A percentile compares a stretch with the other conserved stretches of the same genome.
phyloP scores from a whole-genome alignment of 2,113 vertebrate genomes.

The human region DNA sequence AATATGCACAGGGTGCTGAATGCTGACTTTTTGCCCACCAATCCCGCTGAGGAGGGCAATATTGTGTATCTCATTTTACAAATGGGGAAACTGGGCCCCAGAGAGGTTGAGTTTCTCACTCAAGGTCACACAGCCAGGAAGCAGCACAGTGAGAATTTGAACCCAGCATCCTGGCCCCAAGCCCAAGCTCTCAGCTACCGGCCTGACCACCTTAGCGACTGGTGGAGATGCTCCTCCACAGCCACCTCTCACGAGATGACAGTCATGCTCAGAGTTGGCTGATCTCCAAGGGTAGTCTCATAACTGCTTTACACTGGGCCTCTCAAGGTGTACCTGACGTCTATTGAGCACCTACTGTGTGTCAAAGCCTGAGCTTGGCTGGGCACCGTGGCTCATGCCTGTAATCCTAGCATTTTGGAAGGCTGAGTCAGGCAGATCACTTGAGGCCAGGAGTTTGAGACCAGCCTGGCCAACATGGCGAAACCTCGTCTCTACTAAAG shows the following conservation, averaged over 20 bases:
- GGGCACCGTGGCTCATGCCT: too few relatives aligned
- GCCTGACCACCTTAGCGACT: not conserved
- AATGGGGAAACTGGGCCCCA: not conserved
- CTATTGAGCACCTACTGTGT: not conserved
- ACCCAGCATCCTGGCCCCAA: not conserved
- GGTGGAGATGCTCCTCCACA: not conserved
- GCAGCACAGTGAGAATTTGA: not conserved
- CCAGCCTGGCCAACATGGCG: too few relatives aligned
- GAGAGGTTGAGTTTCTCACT: not conserved
- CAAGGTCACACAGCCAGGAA: not conserved
- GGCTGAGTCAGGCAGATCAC: too few relatives aligned
- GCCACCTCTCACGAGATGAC: not conserved
- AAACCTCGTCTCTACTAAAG: too few relatives aligned
- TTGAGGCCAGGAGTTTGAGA: too few relatives aligned
- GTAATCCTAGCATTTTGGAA: too few relatives aligned
- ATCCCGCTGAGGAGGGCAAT: not conserved
- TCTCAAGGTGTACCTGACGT: not conserved
- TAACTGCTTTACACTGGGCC: not conserved
- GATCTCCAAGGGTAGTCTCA: not conserved
- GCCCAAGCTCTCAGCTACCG: not conserved
- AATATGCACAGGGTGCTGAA: not conserved
- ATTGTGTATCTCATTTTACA: not conserved
- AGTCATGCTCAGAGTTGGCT: not conserved
- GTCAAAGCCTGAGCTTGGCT: too few relatives aligned
- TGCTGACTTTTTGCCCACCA: not conserved